Conservation (phyloP, 2,888 invertebrate genomes). For the Luffia ferchaultella region DNA sequence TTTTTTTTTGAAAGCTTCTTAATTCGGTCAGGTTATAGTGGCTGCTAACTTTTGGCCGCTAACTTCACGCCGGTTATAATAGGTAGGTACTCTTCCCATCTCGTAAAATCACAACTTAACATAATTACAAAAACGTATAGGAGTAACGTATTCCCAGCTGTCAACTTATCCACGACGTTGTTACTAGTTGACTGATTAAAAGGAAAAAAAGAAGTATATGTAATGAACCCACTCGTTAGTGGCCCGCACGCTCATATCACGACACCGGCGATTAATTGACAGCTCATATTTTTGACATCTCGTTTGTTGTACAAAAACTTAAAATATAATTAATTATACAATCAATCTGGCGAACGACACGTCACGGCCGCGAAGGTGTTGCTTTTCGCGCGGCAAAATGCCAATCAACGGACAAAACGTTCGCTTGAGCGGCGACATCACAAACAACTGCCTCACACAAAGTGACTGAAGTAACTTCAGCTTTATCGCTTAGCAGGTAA, state of each 20-base stretch:
- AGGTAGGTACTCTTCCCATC: too few species aligned
- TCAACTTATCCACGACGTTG: slow-evolving; percentile 29
- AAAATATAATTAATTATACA: slow-evolving; percentile 62
- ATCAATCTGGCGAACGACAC: slow-evolving; percentile 48
- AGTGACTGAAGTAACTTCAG: slow-evolving; percentile 17
- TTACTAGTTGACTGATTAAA: slow-evolving; percentile 2
- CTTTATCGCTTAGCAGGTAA: slow-evolving; percentile 22
- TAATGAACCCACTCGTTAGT: slow-evolving; percentile 45
- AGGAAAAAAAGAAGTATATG: slow-evolving; percentile 6
- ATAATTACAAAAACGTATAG: too few species aligned
- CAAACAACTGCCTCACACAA: slow-evolving; percentile 20
- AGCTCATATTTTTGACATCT: slow-evolving; percentile 42
- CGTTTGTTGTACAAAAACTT: slow-evolving; percentile 36
- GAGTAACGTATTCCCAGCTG: slow-evolving; percentile 39
- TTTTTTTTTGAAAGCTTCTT: too few species aligned
- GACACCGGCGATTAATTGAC: slow-evolving; percentile 50
- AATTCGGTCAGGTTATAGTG: too few species aligned
- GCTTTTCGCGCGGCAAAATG: slow-evolving; percentile 58
- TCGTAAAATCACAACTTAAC: too few species aligned
- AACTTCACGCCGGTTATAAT: too few species aligned
- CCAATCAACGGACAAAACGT: slow-evolving; percentile 55
- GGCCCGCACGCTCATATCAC: slow-evolving; percentile 42
- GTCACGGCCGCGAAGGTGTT: slow-evolving; percentile 57
- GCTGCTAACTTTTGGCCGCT: too few species aligned
- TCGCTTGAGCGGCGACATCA: slow-evolving; percentile 35